These are phyloP conservation scores for Siniperca obscura DNA, from an alignment of 2,797 vertebrate species.

Conservation along the genomic window DNA sequence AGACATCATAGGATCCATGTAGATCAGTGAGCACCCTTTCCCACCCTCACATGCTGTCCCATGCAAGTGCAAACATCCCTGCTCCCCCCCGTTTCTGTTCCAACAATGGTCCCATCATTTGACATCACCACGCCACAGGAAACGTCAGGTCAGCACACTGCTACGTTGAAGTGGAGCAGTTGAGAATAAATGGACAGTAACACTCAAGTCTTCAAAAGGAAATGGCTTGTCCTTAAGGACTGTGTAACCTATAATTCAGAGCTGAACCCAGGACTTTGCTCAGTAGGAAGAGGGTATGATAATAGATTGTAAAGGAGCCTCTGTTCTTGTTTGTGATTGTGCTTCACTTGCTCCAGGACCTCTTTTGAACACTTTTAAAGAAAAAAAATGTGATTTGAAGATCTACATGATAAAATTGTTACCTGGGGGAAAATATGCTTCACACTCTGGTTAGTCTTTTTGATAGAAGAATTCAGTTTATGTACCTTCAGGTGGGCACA, in stretches of 20 bases:
- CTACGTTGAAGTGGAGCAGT: conserved; percentile 53
- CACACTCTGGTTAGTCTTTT: conserved; percentile 59
- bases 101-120: conserved; percentile 57
- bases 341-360: conserved; percentile 74
- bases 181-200: conserved; percentile 56
- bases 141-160: conserved; percentile 55
- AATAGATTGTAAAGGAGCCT: conserved; percentile 72
- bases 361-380: conserved; percentile 79
- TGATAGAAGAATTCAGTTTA: conserved; percentile 64
- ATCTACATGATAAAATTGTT: conserved; percentile 68
- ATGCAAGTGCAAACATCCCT: conserved; percentile 36
- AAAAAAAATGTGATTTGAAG: conserved; percentile 67
- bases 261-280: conserved; percentile 63
- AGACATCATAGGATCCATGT: conserved; percentile 88
- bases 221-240: conserved; percentile 60
- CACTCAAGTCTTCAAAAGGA: conserved; percentile 60
- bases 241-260: conserved; percentile 68
- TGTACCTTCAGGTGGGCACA: conserved; percentile 68
- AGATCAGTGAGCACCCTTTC: conserved; percentile 75
- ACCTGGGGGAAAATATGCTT: conserved; percentile 55
- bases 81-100: conserved; percentile 51
- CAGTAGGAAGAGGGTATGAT: conserved; percentile 69
- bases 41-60: conserved; percentile 23
- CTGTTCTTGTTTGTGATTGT: conserved; percentile 76
- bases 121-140: conserved; percentile 46